Conservation (phyloP, 2,888 invertebrate species). For the Spicauda simplicius region DNA sequence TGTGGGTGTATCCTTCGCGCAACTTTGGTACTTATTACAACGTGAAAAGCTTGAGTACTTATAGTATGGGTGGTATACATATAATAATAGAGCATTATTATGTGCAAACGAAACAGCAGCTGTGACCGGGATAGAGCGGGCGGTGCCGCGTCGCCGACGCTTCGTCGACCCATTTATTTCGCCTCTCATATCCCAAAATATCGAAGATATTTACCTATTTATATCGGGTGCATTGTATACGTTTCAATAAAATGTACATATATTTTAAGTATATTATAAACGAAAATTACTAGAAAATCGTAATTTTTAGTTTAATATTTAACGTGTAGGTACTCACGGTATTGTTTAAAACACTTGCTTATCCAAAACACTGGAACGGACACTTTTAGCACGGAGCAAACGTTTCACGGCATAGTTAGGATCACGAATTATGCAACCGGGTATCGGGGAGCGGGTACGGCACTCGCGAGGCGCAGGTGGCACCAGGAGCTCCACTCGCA, state of each 20-base stretch:
- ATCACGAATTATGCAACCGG: conserved; percentile 60
- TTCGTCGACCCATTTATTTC: conserved; percentile 77
- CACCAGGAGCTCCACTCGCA: conserved; percentile 28
- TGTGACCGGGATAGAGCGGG: conserved; percentile 80
- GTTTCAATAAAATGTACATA: background rate
- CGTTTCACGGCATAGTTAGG: conserved; percentile 50
- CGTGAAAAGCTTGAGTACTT: conserved; percentile 6
- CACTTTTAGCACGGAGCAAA: conserved; percentile 46
- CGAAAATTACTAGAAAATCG: background rate
- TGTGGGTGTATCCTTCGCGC: conserved; percentile 9
- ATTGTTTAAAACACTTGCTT: conserved; percentile 9
- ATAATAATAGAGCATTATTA: conserved; percentile 43
- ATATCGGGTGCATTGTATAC: conserved; percentile 38
- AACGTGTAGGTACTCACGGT: background rate
- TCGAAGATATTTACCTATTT: conserved; percentile 61
- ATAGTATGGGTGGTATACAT: conserved; percentile 13
- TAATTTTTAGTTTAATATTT: background rate
- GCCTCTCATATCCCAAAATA: conserved; percentile 80
- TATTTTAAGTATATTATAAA: background rate
- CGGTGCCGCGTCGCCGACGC: conserved; percentile 71
- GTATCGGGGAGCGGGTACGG: conserved; percentile 46
- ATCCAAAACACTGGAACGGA: conserved; percentile 42
- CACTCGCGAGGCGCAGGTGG: conserved; percentile 55
- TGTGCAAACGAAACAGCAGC: conserved; percentile 65
- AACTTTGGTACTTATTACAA: conserved; percentile 9